Conservation (phyloP, 2,888 invertebrate species). For the Thecophora atra region DNA sequence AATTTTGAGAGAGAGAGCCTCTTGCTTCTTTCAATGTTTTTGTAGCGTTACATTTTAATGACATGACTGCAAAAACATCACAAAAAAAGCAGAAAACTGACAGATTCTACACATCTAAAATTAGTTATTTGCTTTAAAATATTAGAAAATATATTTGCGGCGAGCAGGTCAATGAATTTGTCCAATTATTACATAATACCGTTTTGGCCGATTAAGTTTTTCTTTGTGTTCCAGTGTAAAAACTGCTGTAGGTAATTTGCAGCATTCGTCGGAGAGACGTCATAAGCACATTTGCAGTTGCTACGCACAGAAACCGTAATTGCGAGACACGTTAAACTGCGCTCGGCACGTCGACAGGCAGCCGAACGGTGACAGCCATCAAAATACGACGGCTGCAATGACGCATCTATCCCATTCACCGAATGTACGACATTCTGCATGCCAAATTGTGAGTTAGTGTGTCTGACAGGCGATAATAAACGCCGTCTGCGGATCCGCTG, state of each 20-base stretch:
- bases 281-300: constrained; percentile 25
- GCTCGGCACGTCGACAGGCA: not conserved
- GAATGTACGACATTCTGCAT: constrained; percentile 5
- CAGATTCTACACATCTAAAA: no score
- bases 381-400: not conserved
- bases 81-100: no score
- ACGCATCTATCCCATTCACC: constrained; percentile 14
- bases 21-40: no score
- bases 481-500: not conserved
- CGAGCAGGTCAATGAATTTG: no score
- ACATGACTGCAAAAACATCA: no score
- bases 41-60: no score
- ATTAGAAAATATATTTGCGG: no score
- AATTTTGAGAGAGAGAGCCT: no score
- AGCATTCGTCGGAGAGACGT: constrained; percentile 16
- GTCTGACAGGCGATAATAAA: constrained; percentile 2
- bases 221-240: not conserved
- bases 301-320: constrained; percentile 3
- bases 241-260: constrained; percentile 3
- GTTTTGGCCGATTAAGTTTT: not conserved
- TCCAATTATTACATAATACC: not conserved
- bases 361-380: not conserved
- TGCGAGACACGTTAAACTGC: not conserved
- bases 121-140: no score
- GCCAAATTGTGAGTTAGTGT: constrained; percentile 18